Percentiles rank a stretch among this genome's conserved stretches.
These are phyloP conservation scores for Noctua pronuba DNA, from an alignment of 2,888 invertebrate genomes.

Conservation along the genomic window DNA sequence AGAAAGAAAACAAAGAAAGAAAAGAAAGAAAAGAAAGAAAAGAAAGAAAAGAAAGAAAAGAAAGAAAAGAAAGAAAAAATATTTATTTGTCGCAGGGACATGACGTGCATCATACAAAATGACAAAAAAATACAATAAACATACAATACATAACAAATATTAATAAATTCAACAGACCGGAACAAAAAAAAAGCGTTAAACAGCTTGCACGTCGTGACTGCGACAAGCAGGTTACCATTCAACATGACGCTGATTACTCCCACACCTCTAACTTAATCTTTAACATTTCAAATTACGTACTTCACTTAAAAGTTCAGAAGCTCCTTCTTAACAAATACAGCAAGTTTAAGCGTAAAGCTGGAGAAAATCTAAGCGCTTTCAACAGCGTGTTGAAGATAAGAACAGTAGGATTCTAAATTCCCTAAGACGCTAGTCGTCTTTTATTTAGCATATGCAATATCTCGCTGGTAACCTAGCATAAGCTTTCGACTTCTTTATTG, in stretches of 20 bases:
- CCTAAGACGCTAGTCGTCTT: constrained; percentile 51
- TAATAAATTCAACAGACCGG: no score
- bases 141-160: no score
- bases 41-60: no score
- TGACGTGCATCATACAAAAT: no score
- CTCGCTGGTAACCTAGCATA: constrained; percentile 15
- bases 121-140: no score
- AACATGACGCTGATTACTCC: not conserved
- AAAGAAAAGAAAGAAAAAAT: no score
- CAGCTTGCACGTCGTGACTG: no score
- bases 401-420: constrained; percentile 39
- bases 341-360: constrained; percentile 35
- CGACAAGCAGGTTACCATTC: no score
- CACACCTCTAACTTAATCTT: not conserved
- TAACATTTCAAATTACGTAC: constrained; percentile 9
- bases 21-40: no score
- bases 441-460: constrained; percentile 54
- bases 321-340: constrained; percentile 30
- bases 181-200: no score
- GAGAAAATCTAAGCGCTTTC: constrained; percentile 50
- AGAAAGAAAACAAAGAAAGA: no score
- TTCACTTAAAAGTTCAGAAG: constrained; percentile 24
- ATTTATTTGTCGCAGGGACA: no score
- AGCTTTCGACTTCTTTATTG: constrained; percentile 23
- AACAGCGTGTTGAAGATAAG: constrained; percentile 42